Evolutionary conservation across 2,888 invertebrate genomes (phyloP), one percentile per base, ranked within the genome.

Genomic region (Sphaerophoria taeniata): DNA sequence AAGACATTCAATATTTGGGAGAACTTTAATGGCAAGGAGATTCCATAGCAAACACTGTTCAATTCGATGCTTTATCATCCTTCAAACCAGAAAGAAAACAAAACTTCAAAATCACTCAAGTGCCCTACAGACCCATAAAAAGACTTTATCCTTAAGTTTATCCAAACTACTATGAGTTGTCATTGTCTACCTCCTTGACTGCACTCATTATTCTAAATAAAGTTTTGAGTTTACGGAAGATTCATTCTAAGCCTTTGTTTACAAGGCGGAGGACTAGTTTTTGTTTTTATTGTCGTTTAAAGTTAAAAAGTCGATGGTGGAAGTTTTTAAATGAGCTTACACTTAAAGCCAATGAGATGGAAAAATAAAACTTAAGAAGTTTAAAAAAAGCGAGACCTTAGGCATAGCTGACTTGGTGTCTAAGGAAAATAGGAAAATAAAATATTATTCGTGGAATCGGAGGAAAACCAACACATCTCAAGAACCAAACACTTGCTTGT

Each of bases 301-400:
- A 67, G 47, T 53, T 53, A 36, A 76, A 45, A 76, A 81, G 72
- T 73, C 67, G 73, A 67, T 79, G 51, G 45, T 31, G 11, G 34
- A 72, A 79, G 67, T 81, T 81, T 72, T 63, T 63, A 71, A 81
- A 76, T 70, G 60, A 72, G 71, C 72, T 76, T 81, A 67, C 65
- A 76, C 76, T 49, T 58, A 81, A 71, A 24, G 24, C 80, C 76
- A 81, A 72, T 81, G 58, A 65, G 65, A 71, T 72, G 72, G 72
- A 76, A 81, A 61, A 72, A 47, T 33, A 33, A 45, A 61, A 61
- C 9, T 45, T 61, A 5, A 7, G 31, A 33, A 33, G 60, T 6
- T 34, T 34, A 9, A 6, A 69, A 34, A 63, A 63, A 11, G 7
- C 9, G 3, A 70, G 24, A 16, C 7, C 11, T 7, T 60, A 58